phyloP scores from a whole-genome alignment of 2,888 invertebrate species.

The Pyrgus malvae region DNA sequence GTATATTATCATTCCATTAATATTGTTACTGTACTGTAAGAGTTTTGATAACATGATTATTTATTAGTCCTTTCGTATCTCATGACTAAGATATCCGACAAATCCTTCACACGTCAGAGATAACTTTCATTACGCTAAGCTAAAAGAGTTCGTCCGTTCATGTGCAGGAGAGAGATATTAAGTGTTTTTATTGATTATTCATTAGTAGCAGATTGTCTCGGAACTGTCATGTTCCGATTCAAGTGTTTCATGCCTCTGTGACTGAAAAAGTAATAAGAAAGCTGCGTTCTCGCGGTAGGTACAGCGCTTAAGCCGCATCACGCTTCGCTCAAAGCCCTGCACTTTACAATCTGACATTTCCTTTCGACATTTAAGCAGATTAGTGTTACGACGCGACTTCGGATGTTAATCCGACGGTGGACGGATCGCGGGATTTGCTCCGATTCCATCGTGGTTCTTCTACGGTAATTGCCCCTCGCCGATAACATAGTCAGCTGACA shows the following conservation, averaged over 20 bases:
- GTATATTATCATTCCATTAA: constrained; percentile 3
- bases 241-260: not conserved
- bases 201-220: no score
- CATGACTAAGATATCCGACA: no score
- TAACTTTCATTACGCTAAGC: not conserved
- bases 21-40: constrained; percentile 4
- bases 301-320: constrained; percentile 67
- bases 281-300: constrained; percentile 61
- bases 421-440: constrained; percentile 74
- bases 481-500: constrained; percentile 26
- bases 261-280: constrained; percentile 42
- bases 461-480: constrained; percentile 55
- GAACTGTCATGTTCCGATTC: no score
- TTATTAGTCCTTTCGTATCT: no score
- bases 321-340: constrained; percentile 62
- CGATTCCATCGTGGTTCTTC: constrained; percentile 72
- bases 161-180: no score
- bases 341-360: constrained; percentile 81
- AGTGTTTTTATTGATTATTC: no score
- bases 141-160: no score
- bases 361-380: constrained; percentile 81
- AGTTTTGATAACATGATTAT: not conserved
- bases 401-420: constrained; percentile 77
- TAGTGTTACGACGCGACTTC: constrained; percentile 74
- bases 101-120: no score